Evolutionary conservation across 2,113 vertebrate species (phyloP).

Genomic region (Tragelaphus buxtoni): DNA sequence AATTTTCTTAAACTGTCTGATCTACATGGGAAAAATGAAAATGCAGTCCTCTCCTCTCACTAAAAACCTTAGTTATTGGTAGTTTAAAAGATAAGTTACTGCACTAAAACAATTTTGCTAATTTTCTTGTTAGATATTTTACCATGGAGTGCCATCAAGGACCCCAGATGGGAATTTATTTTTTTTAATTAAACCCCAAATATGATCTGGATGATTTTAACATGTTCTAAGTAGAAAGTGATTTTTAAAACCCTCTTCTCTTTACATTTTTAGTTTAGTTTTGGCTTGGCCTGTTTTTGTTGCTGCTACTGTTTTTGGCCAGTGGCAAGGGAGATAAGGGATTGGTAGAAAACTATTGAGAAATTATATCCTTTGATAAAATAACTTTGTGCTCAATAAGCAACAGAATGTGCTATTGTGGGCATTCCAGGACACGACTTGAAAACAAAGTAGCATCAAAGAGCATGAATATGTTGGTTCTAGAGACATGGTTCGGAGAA

Average conservation of each 20-base stretch:
- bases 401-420: not conserved
- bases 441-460: constrained; percentile 32
- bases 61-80: not conserved
- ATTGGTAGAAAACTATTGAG: not conserved
- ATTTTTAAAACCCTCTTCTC: not conserved
- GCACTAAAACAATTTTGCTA: not conserved
- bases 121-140: not conserved
- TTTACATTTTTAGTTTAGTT: not conserved
- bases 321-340: not conserved
- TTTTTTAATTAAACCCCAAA: not conserved
- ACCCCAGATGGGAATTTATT: not conserved
- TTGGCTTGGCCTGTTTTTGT: not conserved
- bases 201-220: not conserved
- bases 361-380: not conserved
- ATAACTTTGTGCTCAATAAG: not conserved
- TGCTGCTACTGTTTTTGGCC: not conserved
- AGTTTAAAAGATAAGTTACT: not conserved
- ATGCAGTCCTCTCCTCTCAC: not conserved
- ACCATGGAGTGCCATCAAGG: not conserved
- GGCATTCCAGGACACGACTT: not conserved
- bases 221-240: not conserved
- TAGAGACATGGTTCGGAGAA: not conserved
- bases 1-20: not conserved
- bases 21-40: not conserved
- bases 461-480: not conserved